Evolutionary conservation across 2,113 vertebrate genomes (phyloP), one percentile per base, ranked within the genome.

Genomic region (Calidris pugnax): DNA sequence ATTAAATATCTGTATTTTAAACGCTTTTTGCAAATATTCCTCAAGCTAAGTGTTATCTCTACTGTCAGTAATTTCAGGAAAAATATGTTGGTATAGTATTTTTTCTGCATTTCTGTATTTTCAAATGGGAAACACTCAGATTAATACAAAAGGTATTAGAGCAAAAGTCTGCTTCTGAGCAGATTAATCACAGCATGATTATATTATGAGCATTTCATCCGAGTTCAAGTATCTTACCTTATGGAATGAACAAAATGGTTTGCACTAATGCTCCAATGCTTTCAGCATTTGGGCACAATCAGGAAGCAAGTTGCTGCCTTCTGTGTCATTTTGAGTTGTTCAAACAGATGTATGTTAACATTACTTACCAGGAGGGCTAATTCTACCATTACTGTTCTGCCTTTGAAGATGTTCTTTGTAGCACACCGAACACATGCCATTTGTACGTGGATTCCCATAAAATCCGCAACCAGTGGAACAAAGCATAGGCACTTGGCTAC

Each of bases 381-480:
- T 98, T 98, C 98, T 98, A 96, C 98, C 98, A 94, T 97, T 98
- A 94, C 97, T 98, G 81, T 99, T 99, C 98, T 99, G 98, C 92
- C 98, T 97, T 79, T 99, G 99, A 74, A 99, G 98, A 77, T 98
- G 98, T 87, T 99, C 99, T 98, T 98, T 99, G 96, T 99, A 99
- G 98, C 99, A 99, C 33, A 99, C 98, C 3, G 99, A 99, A 74
- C 99, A 99, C 98, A 99, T 99, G 97, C 99, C 98, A 27, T 99
- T 99, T 9, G 98, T 99, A 20, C 99, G 98, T 77, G 98, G 98
- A 69, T 98, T 99, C 72, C 98, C 99, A 32, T 99, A 99, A 95
- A 99, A 99, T 60, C 99, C 99, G 66, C 99, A 99, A 89, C 99
- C 99, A 74, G 98, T 99, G 79, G 98, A 98, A 97, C 99, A 99